These are phyloP conservation scores for Catocala nupta DNA, from an alignment of 2,888 invertebrate genomes.

Conservation along the genomic window DNA sequence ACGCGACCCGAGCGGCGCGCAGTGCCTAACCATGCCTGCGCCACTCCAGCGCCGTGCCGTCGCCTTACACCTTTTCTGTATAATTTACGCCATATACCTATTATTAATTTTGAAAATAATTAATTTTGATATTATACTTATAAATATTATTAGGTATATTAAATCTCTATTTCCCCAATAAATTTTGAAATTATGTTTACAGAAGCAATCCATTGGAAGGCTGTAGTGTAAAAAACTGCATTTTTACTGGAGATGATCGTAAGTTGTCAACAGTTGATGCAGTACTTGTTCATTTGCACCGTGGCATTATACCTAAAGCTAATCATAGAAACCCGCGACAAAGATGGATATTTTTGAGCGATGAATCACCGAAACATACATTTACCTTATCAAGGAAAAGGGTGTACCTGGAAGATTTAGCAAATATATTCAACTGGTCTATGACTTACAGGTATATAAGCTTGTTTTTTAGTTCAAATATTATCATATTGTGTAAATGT, in stretches of 20 bases:
- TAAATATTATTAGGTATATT: no score
- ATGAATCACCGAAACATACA: slow-evolving; percentile 89
- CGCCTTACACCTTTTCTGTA: no score
- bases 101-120: no score
- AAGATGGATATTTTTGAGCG: slow-evolving; percentile 90
- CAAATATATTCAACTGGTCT: slow-evolving; percentile 91
- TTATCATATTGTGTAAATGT: no score
- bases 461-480: no score
- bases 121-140: no score
- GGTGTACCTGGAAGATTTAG: slow-evolving; percentile 74
- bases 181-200: slow-evolving; percentile 25
- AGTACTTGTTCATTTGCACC: slow-evolving; percentile 87
- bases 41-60: no score
- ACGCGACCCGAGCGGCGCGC: no score
- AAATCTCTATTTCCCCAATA: no score
- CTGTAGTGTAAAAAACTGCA: slow-evolving; percentile 89
- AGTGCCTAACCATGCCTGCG: no score
- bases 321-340: slow-evolving; percentile 74
- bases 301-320: slow-evolving; percentile 56
- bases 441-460: slow-evolving; percentile 88
- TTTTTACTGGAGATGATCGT: slow-evolving; percentile 84
- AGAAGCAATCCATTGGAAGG: slow-evolving; percentile 85
- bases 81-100: no score
- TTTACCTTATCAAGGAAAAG: slow-evolving; percentile 76
- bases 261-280: slow-evolving; percentile 87